Evolutionary conservation across 2,797 vertebrate species (phyloP).

Genomic region (Thamnophis elegans): DNA sequence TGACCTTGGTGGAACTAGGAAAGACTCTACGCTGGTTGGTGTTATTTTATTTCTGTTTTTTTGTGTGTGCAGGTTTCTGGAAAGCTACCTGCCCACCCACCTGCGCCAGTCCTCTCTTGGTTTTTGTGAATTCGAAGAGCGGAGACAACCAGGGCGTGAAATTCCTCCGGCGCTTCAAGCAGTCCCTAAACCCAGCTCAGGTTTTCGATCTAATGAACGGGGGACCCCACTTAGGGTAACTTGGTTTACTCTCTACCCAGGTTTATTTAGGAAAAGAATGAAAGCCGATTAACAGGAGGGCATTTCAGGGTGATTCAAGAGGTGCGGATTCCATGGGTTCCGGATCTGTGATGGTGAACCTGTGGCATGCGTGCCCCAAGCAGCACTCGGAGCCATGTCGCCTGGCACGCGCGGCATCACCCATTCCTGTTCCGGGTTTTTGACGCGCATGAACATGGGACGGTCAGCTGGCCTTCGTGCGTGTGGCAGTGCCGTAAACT

Average conservation of each 20-base stretch:
- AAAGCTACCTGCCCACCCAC: slow-evolving; percentile 96
- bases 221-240: slow-evolving; percentile 96
- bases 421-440: too few species aligned
- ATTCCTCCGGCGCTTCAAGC: slow-evolving; percentile 96
- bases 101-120: slow-evolving; percentile 94
- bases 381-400: too few species aligned
- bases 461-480: too few species aligned
- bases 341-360: too few species aligned
- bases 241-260: slow-evolving; percentile 50
- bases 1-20: background rate
- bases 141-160: slow-evolving; percentile 99
- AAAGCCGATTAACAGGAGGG: background rate
- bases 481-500: too few species aligned
- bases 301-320: background rate
- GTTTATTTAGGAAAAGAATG: slow-evolving; percentile 38
- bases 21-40: slow-evolving; percentile 24
- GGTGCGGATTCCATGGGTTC: too few species aligned
- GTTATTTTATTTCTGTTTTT: slow-evolving; percentile 57
- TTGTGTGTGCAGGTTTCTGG: slow-evolving; percentile 91
- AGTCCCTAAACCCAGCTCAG: slow-evolving; percentile 97
- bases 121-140: slow-evolving; percentile 99
- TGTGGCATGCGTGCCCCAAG: too few species aligned
- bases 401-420: too few species aligned
- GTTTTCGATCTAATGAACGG: slow-evolving; percentile 99
- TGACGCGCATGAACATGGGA: too few species aligned